Evolutionary conservation across 2,888 invertebrate genomes (phyloP), one percentile per base, ranked within the genome.

Genomic region (Ophioninae sp.): DNA sequence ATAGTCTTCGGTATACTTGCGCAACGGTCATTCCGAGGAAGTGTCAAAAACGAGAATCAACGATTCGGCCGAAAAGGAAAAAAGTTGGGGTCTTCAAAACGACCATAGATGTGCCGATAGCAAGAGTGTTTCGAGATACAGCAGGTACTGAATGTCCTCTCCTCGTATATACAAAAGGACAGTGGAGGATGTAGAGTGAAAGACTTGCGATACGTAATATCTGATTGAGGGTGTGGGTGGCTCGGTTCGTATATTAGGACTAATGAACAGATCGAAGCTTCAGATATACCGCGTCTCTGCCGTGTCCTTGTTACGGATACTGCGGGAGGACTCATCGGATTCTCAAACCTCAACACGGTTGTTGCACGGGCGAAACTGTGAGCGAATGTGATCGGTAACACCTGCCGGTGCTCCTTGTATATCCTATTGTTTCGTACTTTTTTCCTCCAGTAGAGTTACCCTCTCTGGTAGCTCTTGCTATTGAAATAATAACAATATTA

Each of bases 251-350:
- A 89, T 90, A 91, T 91, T 91, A 90, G 88, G 88, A 90, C 90
- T 91, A 90, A 90, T 90, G 90, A 91, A 90, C 88, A 88, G 91
- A 91, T 91, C 86, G 88, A 86, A 87, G 87, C 82, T 83, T 63
- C 88, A 73, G 90, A 90, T 90, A 90, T 37, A 67, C 76, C 72
- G 71, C 67, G 51, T 85, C 81, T 80, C 81, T 41, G 76, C 84
- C 82, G 85, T 85, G 87, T 86, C 84, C 87, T 87, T 85, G 86
- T 88, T 86, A 87, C 85, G 77, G 86, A 81, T 84, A 76, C 76
- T 51, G 30, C 20, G n/a, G 23, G 68, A 63, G 65, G 71, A 64
- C 44, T 75, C 77, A 65, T 44, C 67, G 67, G 51, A 2, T 73
- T 22, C 41, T 58, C 17, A 58, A 63, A 51, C 71, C 71, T 78